Evolutionary conservation across 2,888 invertebrate genomes (phyloP), one percentile per base, ranked within the genome.

Genomic region (Blera fallax): DNA sequence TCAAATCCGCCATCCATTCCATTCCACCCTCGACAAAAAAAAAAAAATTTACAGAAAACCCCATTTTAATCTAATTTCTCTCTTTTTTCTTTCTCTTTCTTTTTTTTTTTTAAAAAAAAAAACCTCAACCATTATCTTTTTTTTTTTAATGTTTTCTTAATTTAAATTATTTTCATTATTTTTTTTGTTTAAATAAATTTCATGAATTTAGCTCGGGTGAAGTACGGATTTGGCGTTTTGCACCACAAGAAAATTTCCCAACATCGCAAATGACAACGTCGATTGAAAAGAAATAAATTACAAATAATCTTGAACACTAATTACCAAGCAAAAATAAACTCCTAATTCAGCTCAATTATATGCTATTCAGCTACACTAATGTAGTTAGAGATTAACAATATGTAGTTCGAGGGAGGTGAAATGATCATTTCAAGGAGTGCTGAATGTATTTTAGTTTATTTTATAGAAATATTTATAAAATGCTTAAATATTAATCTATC

Each of bases 171-270:
- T n/a, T 80, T 69, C 34, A 79, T 80, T 74, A 72, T 60, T 70
- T 27, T 34, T 64, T 80, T 77, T 77, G 11, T 60, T 85, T 80
- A 56, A 76, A 81, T 62, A 67, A 87, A 82, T 73, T 85, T 82
- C 84, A 82, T 87, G 79, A 84, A 87, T 88, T 87, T 85, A 88
- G 88, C 85, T 87, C 89, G 84, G 90, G 90, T 88, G 89, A 89
- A 87, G 90, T 90, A 87, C 88, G 89, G 88, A 89, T 90, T 82
- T 90, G 89, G 89, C 89, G 89, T 82, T 89, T 90, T 88, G 87
- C 88, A 87, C 85, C 88, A 62, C 88, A 88, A 87, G 89, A 90
- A 88, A 88, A 88, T 87, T 88, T 87, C 58, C 84, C 87, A 70
- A 79, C 87, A 81, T 84, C 88, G 87, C 87, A 88, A 87, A 87